Conservation (phyloP, 2,113 vertebrate species). For the Noctilio leporinus region DNA sequence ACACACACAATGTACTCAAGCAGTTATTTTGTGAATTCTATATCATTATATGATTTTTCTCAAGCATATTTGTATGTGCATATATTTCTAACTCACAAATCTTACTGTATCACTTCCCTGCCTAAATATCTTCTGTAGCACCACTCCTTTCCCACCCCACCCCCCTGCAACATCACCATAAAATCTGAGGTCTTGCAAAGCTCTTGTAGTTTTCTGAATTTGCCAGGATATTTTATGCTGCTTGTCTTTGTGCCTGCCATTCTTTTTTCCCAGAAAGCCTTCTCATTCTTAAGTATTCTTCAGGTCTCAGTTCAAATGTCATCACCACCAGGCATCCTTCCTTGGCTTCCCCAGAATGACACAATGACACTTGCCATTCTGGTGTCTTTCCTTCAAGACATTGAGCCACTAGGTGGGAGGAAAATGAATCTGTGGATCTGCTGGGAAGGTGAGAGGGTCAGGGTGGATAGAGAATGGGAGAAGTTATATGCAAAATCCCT, state of each 20-base stretch:
- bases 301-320: neutral
- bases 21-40: conserved; percentile 2
- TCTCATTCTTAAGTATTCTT: neutral
- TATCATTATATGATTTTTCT: conserved; percentile 26
- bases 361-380: neutral
- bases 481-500: neutral
- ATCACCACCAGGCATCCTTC: neutral
- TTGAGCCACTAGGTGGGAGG: neutral
- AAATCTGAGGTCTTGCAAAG: conserved; percentile 8
- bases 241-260: neutral
- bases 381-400: neutral
- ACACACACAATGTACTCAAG: neutral
- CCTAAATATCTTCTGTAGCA: neutral
- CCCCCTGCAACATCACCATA: neutral
- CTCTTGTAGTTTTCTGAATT: neutral
- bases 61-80: neutral
- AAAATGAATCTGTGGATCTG: neutral
- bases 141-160: neutral
- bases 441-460: neutral
- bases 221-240: neutral
- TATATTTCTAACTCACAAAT: conserved; percentile 37
- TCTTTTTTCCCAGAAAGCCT: conserved; percentile 12
- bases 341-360: neutral
- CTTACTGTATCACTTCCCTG: neutral
- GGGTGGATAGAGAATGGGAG: neutral